Conservation (phyloP, 2,888 invertebrate genomes). For the Hoplodrina blanda region DNA sequence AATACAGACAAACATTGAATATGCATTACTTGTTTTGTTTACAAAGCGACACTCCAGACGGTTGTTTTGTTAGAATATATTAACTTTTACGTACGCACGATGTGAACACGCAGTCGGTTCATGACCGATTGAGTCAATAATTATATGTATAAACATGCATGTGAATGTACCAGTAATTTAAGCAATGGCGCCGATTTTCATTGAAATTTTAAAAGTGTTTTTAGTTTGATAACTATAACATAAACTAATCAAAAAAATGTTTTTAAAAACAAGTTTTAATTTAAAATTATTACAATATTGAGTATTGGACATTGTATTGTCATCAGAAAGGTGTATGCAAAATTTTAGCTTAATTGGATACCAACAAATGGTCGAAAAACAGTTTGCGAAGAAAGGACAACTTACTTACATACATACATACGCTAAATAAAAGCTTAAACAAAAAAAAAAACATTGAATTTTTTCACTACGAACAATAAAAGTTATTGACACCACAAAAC, state of each 20-base stretch:
- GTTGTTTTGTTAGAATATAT: constrained; percentile 41
- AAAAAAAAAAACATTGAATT: too few relatives aligned
- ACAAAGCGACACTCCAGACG: constrained; percentile 31
- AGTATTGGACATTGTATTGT: too few relatives aligned
- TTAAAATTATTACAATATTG: too few relatives aligned
- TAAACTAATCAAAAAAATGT: too few relatives aligned
- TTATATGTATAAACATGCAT: constrained; percentile 3
- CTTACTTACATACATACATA: too few relatives aligned
- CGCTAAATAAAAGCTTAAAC: too few relatives aligned
- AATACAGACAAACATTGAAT: constrained; percentile 37
- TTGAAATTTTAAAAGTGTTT: not conserved
- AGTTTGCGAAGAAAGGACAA: too few relatives aligned
- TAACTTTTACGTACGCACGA: constrained; percentile 37
- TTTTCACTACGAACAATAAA: not conserved
- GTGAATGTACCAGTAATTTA: not conserved
- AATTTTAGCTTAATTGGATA: too few relatives aligned
- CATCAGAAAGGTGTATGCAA: too few relatives aligned
- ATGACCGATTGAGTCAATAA: constrained; percentile 27
- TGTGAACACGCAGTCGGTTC: constrained; percentile 23
- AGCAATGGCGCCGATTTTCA: not conserved
- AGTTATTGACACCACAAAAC: constrained; percentile 18
- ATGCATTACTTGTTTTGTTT: constrained; percentile 35
- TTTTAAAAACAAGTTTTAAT: too few relatives aligned
- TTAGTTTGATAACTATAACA: not conserved
- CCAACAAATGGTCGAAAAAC: too few relatives aligned